Evolutionary conservation across 2,113 vertebrate species (phyloP), one percentile per base, ranked within the genome.

Genomic region (Grammomys surdaster): DNA sequence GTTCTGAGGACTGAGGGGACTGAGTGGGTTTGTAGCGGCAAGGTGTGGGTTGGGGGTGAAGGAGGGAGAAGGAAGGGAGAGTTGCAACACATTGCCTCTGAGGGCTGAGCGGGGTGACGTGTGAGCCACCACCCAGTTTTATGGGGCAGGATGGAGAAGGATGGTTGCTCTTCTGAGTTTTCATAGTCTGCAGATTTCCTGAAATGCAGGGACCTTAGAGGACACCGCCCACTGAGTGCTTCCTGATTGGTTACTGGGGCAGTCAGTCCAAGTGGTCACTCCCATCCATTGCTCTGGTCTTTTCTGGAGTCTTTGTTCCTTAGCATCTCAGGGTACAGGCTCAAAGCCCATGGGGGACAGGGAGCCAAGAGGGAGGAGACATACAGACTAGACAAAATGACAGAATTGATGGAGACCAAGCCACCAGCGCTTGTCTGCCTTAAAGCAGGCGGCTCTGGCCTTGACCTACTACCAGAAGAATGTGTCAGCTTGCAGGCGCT

Each of bases 351-450:
- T 1, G 60, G 1, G 65, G 43, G 4, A 33, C 14, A 28, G 14
- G 0, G 0, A 19, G 43, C 60, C 43, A 36, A 17, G 43, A 77
- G 46, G 7, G 56, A 51, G 12, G 56, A 51, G 12, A 8, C 1
- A 33, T 26, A 22, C 0, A 5, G 31, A 7, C 31, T 4, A 2
- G 76, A 12, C 20, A 0, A 16, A 7, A n/a, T 0, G 7, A 5
- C 13, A 13, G 48, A 31, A 24, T 0, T n/a, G 14, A 33, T 3
- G 11, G 67, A 26, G 33, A 10, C 56, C 0, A 0, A 14, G 0
- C n/a, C 6, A 1, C n/a, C 16, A 0, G 5, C 3, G 56, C 5
- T n/a, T 24, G n/a, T 2, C 33, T 17, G 20, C n/a, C n/a, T 40
- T 48, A 2, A 0, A 19, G 51, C 26, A 31, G 9, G 24, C 2